phyloP scores from a whole-genome alignment of 2,113 vertebrate species.

The Oenanthe oenanthe region DNA sequence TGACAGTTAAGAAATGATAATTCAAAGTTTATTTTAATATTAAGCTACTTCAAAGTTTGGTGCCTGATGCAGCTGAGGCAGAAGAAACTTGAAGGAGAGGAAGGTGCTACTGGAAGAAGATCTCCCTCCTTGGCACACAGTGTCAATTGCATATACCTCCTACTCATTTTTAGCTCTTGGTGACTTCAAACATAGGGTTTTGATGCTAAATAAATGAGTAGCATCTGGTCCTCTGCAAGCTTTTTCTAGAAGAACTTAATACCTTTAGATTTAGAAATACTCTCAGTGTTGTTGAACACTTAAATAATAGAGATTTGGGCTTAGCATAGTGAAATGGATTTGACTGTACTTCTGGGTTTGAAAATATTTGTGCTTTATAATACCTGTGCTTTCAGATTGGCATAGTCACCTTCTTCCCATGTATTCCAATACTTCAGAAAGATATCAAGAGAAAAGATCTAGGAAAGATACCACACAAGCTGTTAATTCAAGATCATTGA shows the following conservation, averaged over 20 bases:
- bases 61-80: not conserved
- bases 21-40: not conserved
- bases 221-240: not conserved
- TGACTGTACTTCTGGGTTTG: not conserved
- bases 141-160: not conserved
- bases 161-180: conserved; percentile 2
- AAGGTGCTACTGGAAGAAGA: conserved; percentile 3
- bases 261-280: not conserved
- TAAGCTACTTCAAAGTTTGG: not conserved
- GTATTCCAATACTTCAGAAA: not conserved
- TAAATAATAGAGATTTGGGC: not conserved
- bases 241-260: not conserved
- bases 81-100: not conserved
- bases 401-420: not conserved
- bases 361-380: not conserved
- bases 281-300: not conserved
- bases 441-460: not conserved
- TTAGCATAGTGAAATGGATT: not conserved
- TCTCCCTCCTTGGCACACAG: not conserved
- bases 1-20: not conserved
- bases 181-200: not conserved
- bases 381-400: not conserved
- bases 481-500: not conserved
- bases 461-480: not conserved
- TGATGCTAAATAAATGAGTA: conserved; percentile 2